These are phyloP conservation scores for Euthynnus affinis DNA, from an alignment of 2,797 vertebrate species.

Conservation along the genomic window DNA sequence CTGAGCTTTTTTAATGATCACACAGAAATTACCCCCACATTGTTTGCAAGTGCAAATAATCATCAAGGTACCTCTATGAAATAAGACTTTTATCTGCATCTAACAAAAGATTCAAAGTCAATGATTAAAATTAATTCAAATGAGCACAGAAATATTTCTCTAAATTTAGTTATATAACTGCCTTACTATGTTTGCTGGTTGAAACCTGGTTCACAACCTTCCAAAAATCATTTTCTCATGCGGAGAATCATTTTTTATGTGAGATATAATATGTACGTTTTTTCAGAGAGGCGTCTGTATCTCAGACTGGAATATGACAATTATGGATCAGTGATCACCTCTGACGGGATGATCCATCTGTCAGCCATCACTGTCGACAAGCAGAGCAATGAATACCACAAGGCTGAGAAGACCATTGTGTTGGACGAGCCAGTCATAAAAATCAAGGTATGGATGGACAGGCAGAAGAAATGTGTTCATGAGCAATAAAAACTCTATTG, in stretches of 20 bases:
- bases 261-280: not conserved
- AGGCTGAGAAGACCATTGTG: conserved; percentile 87
- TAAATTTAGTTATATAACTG: not conserved
- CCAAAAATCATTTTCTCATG: not conserved
- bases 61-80: not conserved
- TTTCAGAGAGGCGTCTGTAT: conserved; percentile 77
- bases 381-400: conserved; percentile 63
- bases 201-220: not conserved
- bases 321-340: conserved; percentile 85
- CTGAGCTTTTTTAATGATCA: not conserved
- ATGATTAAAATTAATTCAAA: not conserved
- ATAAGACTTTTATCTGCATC: not conserved
- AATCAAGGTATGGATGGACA: conserved; percentile 83
- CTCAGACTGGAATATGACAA: conserved; percentile 85
- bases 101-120: not conserved
- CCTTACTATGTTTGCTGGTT: no score
- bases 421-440: conserved; percentile 89
- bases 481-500: not conserved
- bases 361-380: conserved; percentile 84
- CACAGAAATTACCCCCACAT: not conserved
- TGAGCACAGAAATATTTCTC: not conserved
- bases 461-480: not conserved
- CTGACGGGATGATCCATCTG: conserved; percentile 90
- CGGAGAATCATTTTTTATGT: not conserved
- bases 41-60: no score